A percentile compares a stretch with the other conserved stretches of the same genome.
Conservation (phyloP, 2,113 vertebrate genomes). For the Brachyistius frenatus region DNA sequence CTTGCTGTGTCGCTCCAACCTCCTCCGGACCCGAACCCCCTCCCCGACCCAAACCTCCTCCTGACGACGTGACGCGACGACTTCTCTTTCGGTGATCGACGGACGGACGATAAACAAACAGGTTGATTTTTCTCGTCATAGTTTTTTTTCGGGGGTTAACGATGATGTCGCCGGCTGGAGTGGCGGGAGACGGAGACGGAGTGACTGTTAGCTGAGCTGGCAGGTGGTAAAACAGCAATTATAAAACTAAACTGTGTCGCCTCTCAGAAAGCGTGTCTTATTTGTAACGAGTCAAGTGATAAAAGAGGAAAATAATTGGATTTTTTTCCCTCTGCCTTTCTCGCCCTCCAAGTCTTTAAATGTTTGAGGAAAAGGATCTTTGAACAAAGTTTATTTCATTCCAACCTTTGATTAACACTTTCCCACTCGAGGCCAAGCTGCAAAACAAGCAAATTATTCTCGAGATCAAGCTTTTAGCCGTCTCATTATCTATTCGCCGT, state of each 20-base stretch:
- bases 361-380: slow-evolving; percentile 74
- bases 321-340: slow-evolving; percentile 54
- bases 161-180: slow-evolving; percentile 56
- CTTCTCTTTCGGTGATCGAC: too few species aligned
- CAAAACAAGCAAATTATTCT: slow-evolving; percentile 74
- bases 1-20: too few species aligned
- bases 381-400: slow-evolving; percentile 78
- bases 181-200: slow-evolving; percentile 46
- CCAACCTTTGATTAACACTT: slow-evolving; percentile 79
- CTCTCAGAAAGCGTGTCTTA: slow-evolving; percentile 73
- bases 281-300: slow-evolving; percentile 77
- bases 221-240: slow-evolving; percentile 82
- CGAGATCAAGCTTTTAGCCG: slow-evolving; percentile 75
- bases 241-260: slow-evolving; percentile 78
- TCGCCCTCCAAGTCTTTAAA: slow-evolving; percentile 61
- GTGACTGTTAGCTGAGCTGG: slow-evolving; percentile 72
- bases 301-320: slow-evolving; percentile 81
- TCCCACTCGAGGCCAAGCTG: slow-evolving; percentile 61
- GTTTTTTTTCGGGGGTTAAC: too few species aligned
- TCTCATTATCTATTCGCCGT: slow-evolving; percentile 78
- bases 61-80: too few species aligned
- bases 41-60: too few species aligned
- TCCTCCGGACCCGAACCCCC: too few species aligned
- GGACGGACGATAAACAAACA: too few species aligned
- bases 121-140: too few species aligned